Conservation (phyloP, 2,797 vertebrate genomes). For the Schizopygopsis malacanthus region DNA sequence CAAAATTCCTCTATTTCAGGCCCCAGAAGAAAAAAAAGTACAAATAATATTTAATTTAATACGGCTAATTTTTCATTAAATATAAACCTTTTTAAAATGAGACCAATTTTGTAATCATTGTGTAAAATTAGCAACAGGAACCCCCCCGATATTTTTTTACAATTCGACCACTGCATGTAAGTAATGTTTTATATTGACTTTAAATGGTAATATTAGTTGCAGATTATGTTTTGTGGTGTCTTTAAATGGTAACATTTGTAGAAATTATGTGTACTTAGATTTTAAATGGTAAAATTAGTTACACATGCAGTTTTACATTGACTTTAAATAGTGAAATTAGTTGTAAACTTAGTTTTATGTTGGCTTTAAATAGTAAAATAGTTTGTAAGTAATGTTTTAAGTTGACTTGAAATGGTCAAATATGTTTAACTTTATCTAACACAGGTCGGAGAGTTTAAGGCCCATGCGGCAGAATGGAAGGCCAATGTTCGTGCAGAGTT, state of each 20-base stretch:
- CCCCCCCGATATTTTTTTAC: too few species aligned
- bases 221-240: background rate
- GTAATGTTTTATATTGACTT: background rate
- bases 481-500: conserved; percentile 95
- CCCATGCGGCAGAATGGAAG: conserved; percentile 97
- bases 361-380: background rate
- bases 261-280: background rate
- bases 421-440: background rate
- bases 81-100: too few species aligned
- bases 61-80: too few species aligned
- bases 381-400: background rate
- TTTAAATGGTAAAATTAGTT: background rate
- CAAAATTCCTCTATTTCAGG: too few species aligned
- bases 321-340: background rate
- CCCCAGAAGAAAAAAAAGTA: too few species aligned
- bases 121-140: too few species aligned
- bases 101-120: too few species aligned
- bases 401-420: background rate
- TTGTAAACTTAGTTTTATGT: background rate
- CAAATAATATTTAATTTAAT: too few species aligned
- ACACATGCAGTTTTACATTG: background rate
- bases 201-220: background rate
- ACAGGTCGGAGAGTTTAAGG: conserved; percentile 98
- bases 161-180: too few species aligned
- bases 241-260: background rate